Conservation (phyloP, 1,140 invertebrate genomes). For the Frieseomelitta varia region DNA sequence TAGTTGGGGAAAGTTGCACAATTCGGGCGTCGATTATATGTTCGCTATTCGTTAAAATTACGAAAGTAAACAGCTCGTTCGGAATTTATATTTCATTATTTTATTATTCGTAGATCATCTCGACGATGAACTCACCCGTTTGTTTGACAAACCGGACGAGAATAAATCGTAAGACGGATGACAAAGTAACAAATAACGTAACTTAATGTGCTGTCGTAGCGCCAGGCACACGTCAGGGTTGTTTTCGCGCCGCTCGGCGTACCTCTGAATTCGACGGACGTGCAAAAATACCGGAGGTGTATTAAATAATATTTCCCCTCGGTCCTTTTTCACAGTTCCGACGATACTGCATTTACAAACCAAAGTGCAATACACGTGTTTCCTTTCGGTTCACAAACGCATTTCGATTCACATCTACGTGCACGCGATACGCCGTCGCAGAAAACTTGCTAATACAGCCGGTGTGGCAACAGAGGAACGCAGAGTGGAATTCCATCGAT, state of each 20-base stretch:
- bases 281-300: neutral
- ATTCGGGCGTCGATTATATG: too few species aligned
- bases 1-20: too few species aligned
- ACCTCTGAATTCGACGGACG: neutral
- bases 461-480: neutral
- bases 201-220: neutral
- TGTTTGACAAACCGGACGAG: neutral
- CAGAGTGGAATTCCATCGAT: neutral
- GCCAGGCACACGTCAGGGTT: neutral
- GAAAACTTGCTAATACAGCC: neutral
- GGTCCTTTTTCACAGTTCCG: neutral
- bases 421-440: too few species aligned
- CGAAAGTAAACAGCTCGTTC: neutral
- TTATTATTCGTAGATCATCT: neutral
- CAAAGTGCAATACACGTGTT: too few species aligned
- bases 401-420: neutral
- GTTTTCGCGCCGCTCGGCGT: neutral
- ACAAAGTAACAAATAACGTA: neutral
- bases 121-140: too few species aligned
- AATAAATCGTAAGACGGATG: neutral
- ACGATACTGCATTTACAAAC: neutral
- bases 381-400: neutral
- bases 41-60: too few species aligned
- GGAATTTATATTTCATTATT: neutral
- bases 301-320: neutral